Percentiles rank a stretch among this genome's conserved stretches.
Conservation (phyloP, 64 coral and sea anemone genomes). For the Astreopora myriophthalma region DNA sequence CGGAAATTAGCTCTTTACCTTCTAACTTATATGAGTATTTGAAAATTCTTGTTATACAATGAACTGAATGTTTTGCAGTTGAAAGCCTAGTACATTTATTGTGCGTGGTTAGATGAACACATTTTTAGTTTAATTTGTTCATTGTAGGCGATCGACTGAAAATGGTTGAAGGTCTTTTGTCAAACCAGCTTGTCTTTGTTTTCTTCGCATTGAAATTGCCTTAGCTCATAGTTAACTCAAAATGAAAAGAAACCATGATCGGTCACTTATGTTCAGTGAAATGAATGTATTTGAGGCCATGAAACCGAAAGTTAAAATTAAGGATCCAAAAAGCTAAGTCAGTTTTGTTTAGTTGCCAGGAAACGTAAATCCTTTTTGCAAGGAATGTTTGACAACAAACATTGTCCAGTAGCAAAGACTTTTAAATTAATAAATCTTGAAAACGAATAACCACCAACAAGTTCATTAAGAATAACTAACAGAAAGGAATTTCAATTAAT, state of each 20-base stretch:
- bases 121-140: conserved; percentile 29
- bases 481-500: conserved; percentile 44
- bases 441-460: conserved; percentile 14
- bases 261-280: too few species aligned
- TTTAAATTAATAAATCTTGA: conserved; percentile 44
- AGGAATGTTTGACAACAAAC: conserved; percentile 40
- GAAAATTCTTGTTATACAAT: conserved; percentile 21
- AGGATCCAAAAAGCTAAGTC: not conserved
- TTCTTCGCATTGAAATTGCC: too few species aligned
- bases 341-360: not conserved
- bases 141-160: not conserved
- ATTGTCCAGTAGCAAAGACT: conserved; percentile 3
- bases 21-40: conserved; percentile 2
- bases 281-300: too few species aligned
- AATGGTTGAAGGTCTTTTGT: not conserved
- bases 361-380: not conserved
- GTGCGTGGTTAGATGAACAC: not conserved
- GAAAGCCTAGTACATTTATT: not conserved
- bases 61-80: conserved; percentile 16
- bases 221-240: too few species aligned
- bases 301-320: too few species aligned
- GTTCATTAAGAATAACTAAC: conserved; percentile 35
- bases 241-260: too few species aligned
- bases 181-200: too few species aligned
- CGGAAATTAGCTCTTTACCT: conserved; percentile 24